These are phyloP conservation scores for Xiphias gladius DNA, from an alignment of 2,113 vertebrate species.

Conservation along the genomic window DNA sequence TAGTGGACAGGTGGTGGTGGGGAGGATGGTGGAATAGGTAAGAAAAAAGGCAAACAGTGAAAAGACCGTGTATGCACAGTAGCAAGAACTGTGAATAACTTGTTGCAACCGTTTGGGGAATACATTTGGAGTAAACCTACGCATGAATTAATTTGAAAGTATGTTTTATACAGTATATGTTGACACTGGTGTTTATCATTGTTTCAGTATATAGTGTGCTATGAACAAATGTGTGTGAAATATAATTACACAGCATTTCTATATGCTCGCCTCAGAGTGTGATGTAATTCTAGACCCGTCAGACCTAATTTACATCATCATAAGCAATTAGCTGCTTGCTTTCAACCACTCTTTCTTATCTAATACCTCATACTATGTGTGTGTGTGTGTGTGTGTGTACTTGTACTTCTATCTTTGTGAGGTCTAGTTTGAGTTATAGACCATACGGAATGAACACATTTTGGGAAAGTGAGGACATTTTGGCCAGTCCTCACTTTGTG, in stretches of 20 bases:
- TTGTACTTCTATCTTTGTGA: no score
- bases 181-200: neutral
- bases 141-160: constrained; percentile 19
- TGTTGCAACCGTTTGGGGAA: constrained; percentile 30
- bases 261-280: neutral
- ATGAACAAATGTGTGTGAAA: constrained; percentile 22
- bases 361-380: constrained; percentile 19
- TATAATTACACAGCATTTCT: constrained; percentile 12
- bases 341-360: neutral
- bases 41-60: constrained; percentile 45
- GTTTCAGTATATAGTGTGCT: neutral
- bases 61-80: constrained; percentile 31
- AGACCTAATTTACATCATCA: constrained; percentile 31
- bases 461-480: no score
- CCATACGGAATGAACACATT: no score
- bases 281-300: constrained; percentile 18
- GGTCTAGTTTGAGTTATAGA: no score
- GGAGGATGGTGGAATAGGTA: constrained; percentile 6
- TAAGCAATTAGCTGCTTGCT: constrained; percentile 34
- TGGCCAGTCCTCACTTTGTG: no score
- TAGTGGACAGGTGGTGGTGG: neutral
- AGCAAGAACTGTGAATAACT: constrained; percentile 33
- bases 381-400: no score
- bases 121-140: constrained; percentile 24
- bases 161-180: neutral